These are phyloP conservation scores for Trissonchulus sp. DNA, from an alignment of 2,888 invertebrate genomes.

Conservation along the genomic window DNA sequence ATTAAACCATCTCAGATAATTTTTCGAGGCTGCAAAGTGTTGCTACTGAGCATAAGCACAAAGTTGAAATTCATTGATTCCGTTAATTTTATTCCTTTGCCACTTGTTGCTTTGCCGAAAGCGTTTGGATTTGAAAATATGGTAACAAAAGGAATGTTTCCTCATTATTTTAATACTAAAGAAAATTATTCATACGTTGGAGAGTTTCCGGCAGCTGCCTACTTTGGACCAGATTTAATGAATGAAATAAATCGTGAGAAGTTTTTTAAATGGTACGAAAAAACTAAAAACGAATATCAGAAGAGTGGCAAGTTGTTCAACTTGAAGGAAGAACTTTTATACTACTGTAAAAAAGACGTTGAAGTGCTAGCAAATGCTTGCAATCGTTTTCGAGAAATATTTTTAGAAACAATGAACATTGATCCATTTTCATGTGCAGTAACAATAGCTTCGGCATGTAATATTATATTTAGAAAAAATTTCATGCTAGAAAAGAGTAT, in stretches of 20 bases:
- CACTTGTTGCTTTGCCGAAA: neutral
- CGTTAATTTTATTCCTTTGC: slow-evolving; percentile 7
- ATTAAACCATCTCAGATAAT: neutral
- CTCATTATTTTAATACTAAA: slow-evolving; percentile 26
- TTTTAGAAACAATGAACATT: slow-evolving; percentile 11
- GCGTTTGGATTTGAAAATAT: slow-evolving; percentile 5
- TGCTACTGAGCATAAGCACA: neutral
- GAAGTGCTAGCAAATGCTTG: slow-evolving; percentile 24
- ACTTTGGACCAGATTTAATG: neutral
- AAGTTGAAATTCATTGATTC: slow-evolving; percentile 10
- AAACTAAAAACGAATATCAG: neutral
- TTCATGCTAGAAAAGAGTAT: neutral
- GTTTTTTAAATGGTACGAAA: neutral
- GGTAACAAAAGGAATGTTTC: slow-evolving; percentile 23
- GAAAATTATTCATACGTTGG: slow-evolving; percentile 10
- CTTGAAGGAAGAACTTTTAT: slow-evolving; percentile 36
- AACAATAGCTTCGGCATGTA: slow-evolving; percentile 34
- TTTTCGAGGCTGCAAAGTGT: slow-evolving; percentile 13
- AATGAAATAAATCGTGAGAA: neutral
- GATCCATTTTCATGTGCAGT: slow-evolving; percentile 34
- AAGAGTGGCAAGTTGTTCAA: slow-evolving; percentile 33
- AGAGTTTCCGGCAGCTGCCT: slow-evolving; percentile 24
- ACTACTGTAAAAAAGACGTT: slow-evolving; percentile 39
- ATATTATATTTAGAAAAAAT: neutral
- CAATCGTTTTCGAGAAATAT: neutral